Conservation (phyloP, 2,888 invertebrate species). For the Ormia ochracea region DNA sequence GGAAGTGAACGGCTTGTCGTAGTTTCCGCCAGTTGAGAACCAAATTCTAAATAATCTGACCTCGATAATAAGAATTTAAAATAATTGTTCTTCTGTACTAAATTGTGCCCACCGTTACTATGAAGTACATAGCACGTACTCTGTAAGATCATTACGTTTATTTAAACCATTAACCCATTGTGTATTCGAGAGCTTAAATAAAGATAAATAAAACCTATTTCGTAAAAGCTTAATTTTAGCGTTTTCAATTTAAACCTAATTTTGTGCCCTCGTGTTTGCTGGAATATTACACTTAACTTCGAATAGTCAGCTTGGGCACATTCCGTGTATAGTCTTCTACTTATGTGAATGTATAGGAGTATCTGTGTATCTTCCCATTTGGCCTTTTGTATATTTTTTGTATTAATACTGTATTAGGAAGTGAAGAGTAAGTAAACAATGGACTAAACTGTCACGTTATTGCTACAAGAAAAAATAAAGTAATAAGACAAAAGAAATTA, state of each 20-base stretch:
- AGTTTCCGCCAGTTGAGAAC: too few relatives aligned
- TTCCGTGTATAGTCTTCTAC: not conserved
- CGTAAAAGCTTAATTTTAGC: not conserved
- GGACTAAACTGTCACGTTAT: conserved; percentile 65
- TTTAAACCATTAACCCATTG: too few relatives aligned
- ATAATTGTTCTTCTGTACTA: too few relatives aligned
- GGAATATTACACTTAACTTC: not conserved
- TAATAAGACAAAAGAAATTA: conserved; percentile 31
- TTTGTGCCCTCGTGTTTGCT: not conserved
- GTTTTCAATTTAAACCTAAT: not conserved
- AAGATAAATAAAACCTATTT: too few relatives aligned
- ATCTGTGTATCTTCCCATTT: not conserved
- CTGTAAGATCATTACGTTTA: too few relatives aligned
- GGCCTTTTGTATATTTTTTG: not conserved
- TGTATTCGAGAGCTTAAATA: too few relatives aligned
- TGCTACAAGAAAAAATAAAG: conserved; percentile 58
- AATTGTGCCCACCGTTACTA: too few relatives aligned
- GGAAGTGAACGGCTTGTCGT: too few relatives aligned
- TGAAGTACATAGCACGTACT: too few relatives aligned
- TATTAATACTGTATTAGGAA: conserved; percentile 18
- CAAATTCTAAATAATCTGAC: too few relatives aligned
- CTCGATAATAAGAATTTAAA: too few relatives aligned
- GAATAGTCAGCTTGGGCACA: conserved; percentile 42
- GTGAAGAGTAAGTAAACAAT: conserved; percentile 55
- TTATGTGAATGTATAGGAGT: too few relatives aligned